Evolutionary conservation across 2,888 invertebrate genomes (phyloP).

Genomic region (Phragmatobia fuliginosa): DNA sequence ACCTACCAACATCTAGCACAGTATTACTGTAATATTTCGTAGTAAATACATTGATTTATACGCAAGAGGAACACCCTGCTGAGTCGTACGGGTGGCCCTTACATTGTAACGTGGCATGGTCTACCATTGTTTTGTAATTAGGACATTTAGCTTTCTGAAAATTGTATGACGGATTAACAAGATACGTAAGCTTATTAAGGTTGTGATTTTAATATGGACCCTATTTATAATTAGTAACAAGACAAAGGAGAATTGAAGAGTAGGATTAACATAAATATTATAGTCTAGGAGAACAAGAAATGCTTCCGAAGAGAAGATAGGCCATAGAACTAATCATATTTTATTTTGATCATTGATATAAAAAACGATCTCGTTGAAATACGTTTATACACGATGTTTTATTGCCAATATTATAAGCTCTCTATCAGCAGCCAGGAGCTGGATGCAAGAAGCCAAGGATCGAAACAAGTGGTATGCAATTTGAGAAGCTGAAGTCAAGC

Average conservation of each 20-base stretch:
- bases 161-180: background rate
- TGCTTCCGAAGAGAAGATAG: no score
- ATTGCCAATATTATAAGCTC: no score
- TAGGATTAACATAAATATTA: background rate
- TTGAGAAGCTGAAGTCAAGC: no score
- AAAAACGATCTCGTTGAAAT: no score
- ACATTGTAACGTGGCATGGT: background rate
- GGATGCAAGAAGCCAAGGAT: no score
- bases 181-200: background rate
- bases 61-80: background rate
- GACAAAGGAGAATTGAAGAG: background rate
- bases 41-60: background rate
- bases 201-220: background rate
- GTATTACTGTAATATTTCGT: background rate
- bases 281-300: no score
- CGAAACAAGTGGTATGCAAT: no score
- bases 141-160: conserved; percentile 14
- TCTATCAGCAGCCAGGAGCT: no score
- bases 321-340: no score
- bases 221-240: background rate
- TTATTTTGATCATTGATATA: no score
- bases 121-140: conserved; percentile 51
- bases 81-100: background rate
- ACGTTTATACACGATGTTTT: no score
- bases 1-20: background rate